Percentiles rank a stretch among this genome's conserved stretches.
phyloP scores from a whole-genome alignment of 1,140 invertebrate genomes.

The Drosophila busckii region DNA sequence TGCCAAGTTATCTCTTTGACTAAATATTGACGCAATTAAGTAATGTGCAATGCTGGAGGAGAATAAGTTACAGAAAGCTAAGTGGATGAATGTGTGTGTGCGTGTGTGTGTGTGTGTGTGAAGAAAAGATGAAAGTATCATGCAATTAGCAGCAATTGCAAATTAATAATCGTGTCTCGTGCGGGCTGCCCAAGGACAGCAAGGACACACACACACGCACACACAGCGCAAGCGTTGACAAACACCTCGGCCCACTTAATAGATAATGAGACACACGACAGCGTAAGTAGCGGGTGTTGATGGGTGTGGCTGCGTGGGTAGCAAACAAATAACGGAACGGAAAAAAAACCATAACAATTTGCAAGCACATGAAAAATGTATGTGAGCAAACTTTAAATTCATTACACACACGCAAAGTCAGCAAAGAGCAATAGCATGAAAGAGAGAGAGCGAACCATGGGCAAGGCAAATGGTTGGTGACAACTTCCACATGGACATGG shows the following conservation, averaged over 20 bases:
- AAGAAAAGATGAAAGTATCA: conserved; percentile 10
- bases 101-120: background rate
- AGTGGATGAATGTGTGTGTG: conserved; percentile 1
- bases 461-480: conserved; percentile 33
- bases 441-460: background rate
- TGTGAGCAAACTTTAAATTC: conserved; percentile 73
- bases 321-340: conserved; percentile 1
- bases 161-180: conserved; percentile 71
- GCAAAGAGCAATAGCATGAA: conserved; percentile 1
- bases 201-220: conserved; percentile 51
- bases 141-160: conserved; percentile 73
- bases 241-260: conserved; percentile 50
- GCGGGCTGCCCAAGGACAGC: conserved; percentile 42
- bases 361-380: conserved; percentile 69
- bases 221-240: conserved; percentile 33
- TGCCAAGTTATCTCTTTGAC: conserved; percentile 45
- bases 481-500: conserved; percentile 42
- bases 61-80: conserved; percentile 7
- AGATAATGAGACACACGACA: conserved; percentile 41
- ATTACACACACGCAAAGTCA: conserved; percentile 71
- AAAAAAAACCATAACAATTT: conserved; percentile 65
- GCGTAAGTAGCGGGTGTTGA: background rate
- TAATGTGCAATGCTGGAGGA: conserved; percentile 8
- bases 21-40: conserved; percentile 36
- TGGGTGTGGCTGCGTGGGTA: conserved; percentile 12